Percentiles rank a stretch among this genome's conserved stretches.
Conservation (phyloP, 2,113 vertebrate species). For the Athene cunicularia region DNA sequence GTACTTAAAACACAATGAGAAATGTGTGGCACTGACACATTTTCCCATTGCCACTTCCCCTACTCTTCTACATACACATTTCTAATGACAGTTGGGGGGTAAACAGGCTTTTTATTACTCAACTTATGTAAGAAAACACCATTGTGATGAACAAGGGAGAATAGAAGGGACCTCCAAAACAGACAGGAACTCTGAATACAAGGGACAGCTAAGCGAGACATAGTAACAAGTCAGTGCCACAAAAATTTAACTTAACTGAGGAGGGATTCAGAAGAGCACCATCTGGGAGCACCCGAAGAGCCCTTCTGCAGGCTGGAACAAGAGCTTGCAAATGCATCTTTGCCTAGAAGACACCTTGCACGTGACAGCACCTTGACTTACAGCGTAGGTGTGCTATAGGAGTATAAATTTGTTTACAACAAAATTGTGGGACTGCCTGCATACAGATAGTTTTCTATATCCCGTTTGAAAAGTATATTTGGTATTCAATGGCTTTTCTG, state of each 20-base stretch:
- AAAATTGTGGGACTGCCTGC: constrained; percentile 2
- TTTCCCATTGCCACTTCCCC: background rate
- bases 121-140: background rate
- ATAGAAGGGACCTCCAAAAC: background rate
- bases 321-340: background rate
- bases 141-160: background rate
- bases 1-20: background rate
- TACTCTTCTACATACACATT: background rate
- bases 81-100: background rate
- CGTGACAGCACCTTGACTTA: background rate
- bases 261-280: background rate
- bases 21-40: background rate
- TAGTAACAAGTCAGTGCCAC: background rate
- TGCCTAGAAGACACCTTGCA: background rate
- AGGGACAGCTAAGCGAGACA: background rate
- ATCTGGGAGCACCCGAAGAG: constrained; percentile 37
- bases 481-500: constrained; percentile 23
- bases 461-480: constrained; percentile 39
- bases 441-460: constrained; percentile 1
- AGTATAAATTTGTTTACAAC: constrained; percentile 35
- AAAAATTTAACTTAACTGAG: constrained; percentile 46
- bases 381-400: background rate
- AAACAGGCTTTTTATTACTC: background rate
- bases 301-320: constrained; percentile 28
- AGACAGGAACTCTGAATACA: background rate